Percentiles rank a stretch among this genome's conserved stretches.
These are phyloP conservation scores for Squalus acanthias DNA, from an alignment of 2,797 vertebrate species.

Conservation along the genomic window DNA sequence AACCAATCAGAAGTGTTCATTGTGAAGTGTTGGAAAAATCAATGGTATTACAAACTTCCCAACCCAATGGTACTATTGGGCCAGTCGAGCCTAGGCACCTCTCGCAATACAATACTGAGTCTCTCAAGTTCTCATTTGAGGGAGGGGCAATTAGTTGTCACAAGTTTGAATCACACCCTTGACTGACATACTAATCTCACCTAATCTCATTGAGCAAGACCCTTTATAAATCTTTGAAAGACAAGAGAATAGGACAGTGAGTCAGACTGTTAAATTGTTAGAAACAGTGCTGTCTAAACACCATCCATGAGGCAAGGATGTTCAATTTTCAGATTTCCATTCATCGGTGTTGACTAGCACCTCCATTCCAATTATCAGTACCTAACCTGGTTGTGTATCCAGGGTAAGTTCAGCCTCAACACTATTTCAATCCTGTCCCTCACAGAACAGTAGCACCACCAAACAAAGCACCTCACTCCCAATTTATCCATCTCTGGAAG, in stretches of 20 bases:
- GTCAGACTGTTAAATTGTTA: background rate
- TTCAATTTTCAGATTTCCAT: background rate
- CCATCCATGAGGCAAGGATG: background rate
- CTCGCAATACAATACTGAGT: background rate
- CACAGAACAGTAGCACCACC: background rate
- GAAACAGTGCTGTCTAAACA: background rate
- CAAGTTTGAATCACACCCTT: background rate
- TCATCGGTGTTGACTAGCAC: background rate
- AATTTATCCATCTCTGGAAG: background rate
- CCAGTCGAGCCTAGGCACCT: background rate
- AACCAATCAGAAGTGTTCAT: background rate
- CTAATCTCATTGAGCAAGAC: background rate
- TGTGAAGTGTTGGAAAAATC: background rate
- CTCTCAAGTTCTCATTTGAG: background rate
- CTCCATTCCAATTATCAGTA: background rate
- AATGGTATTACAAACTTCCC: background rate
- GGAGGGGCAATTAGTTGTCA: background rate
- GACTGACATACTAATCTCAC: background rate
- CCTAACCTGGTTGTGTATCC: background rate
- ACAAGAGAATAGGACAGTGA: background rate
- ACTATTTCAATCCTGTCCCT: background rate
- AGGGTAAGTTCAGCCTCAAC: background rate
- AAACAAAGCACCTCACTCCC: background rate
- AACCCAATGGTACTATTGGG: background rate
- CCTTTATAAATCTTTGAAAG: background rate